phyloP scores from a whole-genome alignment of 2,797 vertebrate species.

The Gobio occitaniae region DNA sequence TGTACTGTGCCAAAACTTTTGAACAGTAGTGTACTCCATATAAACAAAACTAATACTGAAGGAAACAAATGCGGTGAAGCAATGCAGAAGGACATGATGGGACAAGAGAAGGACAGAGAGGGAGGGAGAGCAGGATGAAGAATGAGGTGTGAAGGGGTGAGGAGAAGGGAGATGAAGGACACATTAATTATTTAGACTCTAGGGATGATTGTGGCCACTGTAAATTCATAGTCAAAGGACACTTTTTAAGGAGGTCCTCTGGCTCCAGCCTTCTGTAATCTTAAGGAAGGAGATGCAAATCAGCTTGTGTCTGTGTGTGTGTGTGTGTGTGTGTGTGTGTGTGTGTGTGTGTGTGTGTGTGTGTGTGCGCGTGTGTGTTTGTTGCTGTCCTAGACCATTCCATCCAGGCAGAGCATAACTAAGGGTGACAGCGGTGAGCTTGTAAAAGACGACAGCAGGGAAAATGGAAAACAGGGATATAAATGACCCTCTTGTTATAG shows the following conservation, averaged over 20 bases:
- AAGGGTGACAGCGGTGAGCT: slow-evolving; percentile 42
- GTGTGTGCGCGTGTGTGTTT: slow-evolving; percentile 23
- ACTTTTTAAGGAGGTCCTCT: slow-evolving; percentile 38
- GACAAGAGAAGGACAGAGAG: slow-evolving; percentile 35
- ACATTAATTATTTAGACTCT: slow-evolving; percentile 57
- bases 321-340: too few relatives aligned
- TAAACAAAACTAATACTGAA: not conserved
- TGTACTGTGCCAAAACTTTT: not conserved
- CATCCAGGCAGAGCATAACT: slow-evolving; percentile 32
- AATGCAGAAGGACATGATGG: slow-evolving; percentile 21
- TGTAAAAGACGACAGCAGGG: slow-evolving; percentile 29
- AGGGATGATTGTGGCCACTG: slow-evolving; percentile 32
- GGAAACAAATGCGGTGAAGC: slow-evolving; percentile 9
- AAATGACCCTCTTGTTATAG: slow-evolving; percentile 16
- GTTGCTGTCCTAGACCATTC: slow-evolving; percentile 25
- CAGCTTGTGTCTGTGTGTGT: not conserved
- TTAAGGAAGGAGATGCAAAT: slow-evolving; percentile 40
- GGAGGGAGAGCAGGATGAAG: slow-evolving; percentile 27
- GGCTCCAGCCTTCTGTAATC: slow-evolving; percentile 26
- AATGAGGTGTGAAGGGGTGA: slow-evolving; percentile 31
- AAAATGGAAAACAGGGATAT: slow-evolving; percentile 14
- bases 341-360: not conserved
- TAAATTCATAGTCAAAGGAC: slow-evolving; percentile 46
- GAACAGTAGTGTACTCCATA: not conserved
- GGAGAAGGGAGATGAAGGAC: slow-evolving; percentile 41